These are phyloP conservation scores for Catostomus latipinnis DNA, from an alignment of 2,797 vertebrate genomes.

Conservation along the genomic window DNA sequence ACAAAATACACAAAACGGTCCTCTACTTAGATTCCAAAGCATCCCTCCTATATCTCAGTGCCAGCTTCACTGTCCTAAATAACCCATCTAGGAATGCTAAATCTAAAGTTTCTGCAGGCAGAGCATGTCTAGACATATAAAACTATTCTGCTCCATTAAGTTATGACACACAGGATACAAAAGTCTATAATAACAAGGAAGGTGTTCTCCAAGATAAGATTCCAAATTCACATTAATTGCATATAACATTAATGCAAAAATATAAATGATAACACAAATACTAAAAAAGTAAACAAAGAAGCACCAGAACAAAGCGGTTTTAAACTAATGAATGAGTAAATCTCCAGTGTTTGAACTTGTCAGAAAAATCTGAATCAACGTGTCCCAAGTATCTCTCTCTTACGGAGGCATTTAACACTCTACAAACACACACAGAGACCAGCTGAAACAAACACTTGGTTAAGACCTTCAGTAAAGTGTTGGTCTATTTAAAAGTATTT, in stretches of 20 bases:
- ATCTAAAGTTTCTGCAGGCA: slow-evolving; percentile 47
- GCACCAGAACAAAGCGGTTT: slow-evolving; percentile 24
- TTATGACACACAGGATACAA: not conserved
- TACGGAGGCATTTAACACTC: slow-evolving; percentile 33
- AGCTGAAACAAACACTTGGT: slow-evolving; percentile 60
- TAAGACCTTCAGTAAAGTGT: slow-evolving; percentile 39
- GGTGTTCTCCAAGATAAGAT: not conserved
- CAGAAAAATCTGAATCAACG: slow-evolving; percentile 56
- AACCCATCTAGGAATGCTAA: slow-evolving; percentile 36
- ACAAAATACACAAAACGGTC: not conserved
- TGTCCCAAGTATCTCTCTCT: slow-evolving; percentile 44
- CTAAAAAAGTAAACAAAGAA: slow-evolving; percentile 4
- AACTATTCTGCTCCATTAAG: slow-evolving; percentile 24
- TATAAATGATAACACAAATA: not conserved
- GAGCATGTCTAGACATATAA: slow-evolving; percentile 43
- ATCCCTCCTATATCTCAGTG: not conserved
- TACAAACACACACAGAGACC: slow-evolving; percentile 56
- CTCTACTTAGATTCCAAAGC: not conserved
- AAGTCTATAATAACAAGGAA: not conserved
- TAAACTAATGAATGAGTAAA: not conserved
- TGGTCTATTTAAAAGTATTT: slow-evolving; percentile 15
- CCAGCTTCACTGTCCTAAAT: not conserved
- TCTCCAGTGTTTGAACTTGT: slow-evolving; percentile 76
- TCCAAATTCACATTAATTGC: not conserved
- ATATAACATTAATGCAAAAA: not conserved